phyloP scores from a whole-genome alignment of 1,140 invertebrate genomes.

The Conus betulinus region DNA sequence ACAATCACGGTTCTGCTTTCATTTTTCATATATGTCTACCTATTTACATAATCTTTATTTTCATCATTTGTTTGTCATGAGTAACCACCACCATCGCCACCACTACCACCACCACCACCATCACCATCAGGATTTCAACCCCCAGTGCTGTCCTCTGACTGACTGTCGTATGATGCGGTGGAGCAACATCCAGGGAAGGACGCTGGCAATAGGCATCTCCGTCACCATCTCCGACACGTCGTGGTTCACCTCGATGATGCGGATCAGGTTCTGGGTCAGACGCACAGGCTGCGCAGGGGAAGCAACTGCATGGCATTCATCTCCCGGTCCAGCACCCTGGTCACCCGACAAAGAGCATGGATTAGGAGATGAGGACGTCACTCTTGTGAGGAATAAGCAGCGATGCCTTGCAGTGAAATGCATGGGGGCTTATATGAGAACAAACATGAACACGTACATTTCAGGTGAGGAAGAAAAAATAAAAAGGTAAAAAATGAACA shows the following conservation, averaged over 20 bases:
- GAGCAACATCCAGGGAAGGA: conserved; percentile 89
- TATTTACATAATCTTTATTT: too few species aligned
- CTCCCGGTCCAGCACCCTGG: conserved; percentile 72
- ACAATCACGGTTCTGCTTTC: too few species aligned
- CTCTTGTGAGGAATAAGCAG: too few species aligned
- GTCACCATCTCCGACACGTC: conserved; percentile 81
- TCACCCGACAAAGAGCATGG: too few species aligned
- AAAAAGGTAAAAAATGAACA: too few species aligned
- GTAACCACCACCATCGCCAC: neutral
- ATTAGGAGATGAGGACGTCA: too few species aligned
- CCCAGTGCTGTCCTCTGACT: neutral
- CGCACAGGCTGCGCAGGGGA: conserved; percentile 74
- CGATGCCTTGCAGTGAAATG: too few species aligned
- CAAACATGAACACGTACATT: too few species aligned
- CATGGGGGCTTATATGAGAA: too few species aligned
- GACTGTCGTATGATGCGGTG: conserved; percentile 78
- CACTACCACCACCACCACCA: neutral
- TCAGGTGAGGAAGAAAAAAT: too few species aligned
- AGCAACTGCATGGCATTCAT: conserved; percentile 73
- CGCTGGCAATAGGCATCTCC: conserved; percentile 83
- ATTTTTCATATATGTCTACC: too few species aligned
- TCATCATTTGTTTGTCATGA: too few species aligned
- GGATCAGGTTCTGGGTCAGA: conserved; percentile 85
- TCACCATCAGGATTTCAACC: neutral
- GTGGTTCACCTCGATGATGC: conserved; percentile 83